A percentile compares a stretch with the other conserved stretches of the same genome.
These are phyloP conservation scores for pig (Sus scrofa) DNA, from an alignment of 2,113 vertebrate species.

Conservation along the genomic window T2T-Sscrofa CM000819.6:51139501-51140000, in stretches of 20 bases:
- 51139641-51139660: not conserved
- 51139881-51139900: not conserved
- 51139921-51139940: not conserved
- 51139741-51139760: not conserved
- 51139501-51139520: constrained; percentile 47
- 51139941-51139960: not conserved
- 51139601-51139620: constrained; percentile 50
- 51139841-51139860: not conserved
- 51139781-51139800: constrained; percentile 23
- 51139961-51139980: not conserved
- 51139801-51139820: constrained; percentile 42
- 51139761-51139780: not conserved
- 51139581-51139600: not conserved
- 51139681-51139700: not conserved
- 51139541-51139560: not conserved
- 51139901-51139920: not conserved
- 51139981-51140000: not conserved
- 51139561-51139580: not conserved
- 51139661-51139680: not conserved
- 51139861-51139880: not conserved
- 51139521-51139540: not conserved
- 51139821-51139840: not conserved
- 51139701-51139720: not conserved
- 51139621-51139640: not conserved
- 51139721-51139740: not conserved